phyloP scores from a whole-genome alignment of 2,113 vertebrate genomes.

The Anser brachyrhynchus region DNA sequence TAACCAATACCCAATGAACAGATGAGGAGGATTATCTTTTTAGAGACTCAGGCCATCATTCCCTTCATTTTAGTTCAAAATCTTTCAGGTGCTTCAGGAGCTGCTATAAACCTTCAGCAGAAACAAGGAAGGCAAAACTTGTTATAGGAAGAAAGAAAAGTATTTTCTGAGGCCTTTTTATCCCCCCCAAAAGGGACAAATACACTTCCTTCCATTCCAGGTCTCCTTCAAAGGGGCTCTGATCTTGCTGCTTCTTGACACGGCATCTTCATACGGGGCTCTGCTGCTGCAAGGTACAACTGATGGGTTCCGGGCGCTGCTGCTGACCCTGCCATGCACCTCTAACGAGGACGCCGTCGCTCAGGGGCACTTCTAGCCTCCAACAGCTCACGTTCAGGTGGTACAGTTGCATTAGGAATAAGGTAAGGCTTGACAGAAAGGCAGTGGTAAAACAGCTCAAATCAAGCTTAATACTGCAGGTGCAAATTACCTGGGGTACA shows the following conservation, averaged over 20 bases:
- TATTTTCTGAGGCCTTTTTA: background rate
- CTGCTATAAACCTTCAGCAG: background rate
- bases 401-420: background rate
- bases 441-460: background rate
- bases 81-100: background rate
- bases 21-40: background rate
- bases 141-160: background rate
- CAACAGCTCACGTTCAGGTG: background rate
- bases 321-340: background rate
- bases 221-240: background rate
- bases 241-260: background rate
- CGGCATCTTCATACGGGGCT: background rate
- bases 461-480: background rate
- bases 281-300: background rate
- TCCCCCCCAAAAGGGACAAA: background rate
- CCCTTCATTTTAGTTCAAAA: background rate
- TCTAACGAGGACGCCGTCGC: background rate
- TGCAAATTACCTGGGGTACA: background rate
- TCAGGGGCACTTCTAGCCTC: background rate
- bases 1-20: accelerated
- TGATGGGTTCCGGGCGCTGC: background rate
- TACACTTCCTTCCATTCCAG: background rate
- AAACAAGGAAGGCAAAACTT: background rate
- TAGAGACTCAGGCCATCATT: background rate
- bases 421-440: background rate